These are phyloP conservation scores for Physella acuta DNA, from an alignment of 1,140 invertebrate genomes.

Conservation along the genomic window DNA sequence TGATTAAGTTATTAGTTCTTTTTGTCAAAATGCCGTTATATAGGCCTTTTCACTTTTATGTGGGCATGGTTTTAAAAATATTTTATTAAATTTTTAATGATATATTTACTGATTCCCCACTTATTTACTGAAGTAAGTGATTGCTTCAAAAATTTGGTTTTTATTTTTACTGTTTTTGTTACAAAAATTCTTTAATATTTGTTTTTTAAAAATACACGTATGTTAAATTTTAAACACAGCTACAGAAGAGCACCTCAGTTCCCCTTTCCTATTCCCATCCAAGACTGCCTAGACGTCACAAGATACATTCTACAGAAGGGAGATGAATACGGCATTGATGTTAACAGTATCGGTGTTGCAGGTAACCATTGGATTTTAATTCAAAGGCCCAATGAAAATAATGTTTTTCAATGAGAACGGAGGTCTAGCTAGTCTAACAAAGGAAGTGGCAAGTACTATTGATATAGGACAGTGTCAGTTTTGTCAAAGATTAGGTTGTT, in stretches of 20 bases:
- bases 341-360: constrained; percentile 32
- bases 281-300: constrained; percentile 44
- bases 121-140: too few species aligned
- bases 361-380: constrained; percentile 26
- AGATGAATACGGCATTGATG: constrained; percentile 32
- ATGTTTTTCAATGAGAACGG: neutral
- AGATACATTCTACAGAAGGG: constrained; percentile 41
- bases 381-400: neutral
- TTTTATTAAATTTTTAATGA: too few species aligned
- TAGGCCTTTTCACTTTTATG: too few species aligned
- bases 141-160: neutral
- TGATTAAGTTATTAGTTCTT: too few species aligned
- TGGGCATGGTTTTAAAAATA: too few species aligned
- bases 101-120: too few species aligned
- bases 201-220: neutral
- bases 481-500: too few species aligned
- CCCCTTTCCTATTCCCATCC: constrained; percentile 42
- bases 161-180: neutral
- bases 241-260: constrained; percentile 52
- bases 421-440: too few species aligned
- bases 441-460: too few species aligned
- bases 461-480: too few species aligned
- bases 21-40: too few species aligned
- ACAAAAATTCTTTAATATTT: neutral
- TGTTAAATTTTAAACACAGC: constrained; percentile 24